Percentiles rank a stretch among this genome's conserved stretches.
Evolutionary conservation across 2,888 invertebrate species (phyloP).

Genomic region (Pyrrhosoma nymphula): DNA sequence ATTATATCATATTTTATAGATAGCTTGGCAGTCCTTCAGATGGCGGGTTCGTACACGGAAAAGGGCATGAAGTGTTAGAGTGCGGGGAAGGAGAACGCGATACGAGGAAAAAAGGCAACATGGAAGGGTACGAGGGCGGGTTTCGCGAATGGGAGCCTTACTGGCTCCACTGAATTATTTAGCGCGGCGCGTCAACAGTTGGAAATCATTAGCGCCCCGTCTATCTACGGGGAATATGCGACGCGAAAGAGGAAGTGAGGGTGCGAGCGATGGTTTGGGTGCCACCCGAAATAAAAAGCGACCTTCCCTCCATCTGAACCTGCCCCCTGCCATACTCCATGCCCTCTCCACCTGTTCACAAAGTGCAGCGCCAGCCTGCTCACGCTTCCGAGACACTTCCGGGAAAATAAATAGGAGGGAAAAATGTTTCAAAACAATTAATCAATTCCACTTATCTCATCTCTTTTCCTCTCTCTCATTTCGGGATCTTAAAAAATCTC

Average conservation of each 20-base stretch:
- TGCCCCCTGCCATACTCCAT: background rate
- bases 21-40: too few species aligned
- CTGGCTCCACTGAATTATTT: background rate
- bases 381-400: background rate
- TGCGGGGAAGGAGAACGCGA: background rate
- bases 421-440: background rate
- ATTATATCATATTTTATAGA: too few species aligned
- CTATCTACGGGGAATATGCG: background rate
- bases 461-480: background rate
- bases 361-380: too few species aligned
- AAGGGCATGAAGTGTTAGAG: background rate
- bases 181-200: background rate
- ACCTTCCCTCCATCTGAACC: too few species aligned
- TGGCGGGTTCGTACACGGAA: background rate
- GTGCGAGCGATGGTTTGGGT: background rate
- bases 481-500: background rate
- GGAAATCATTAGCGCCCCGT: background rate
- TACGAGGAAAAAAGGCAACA: background rate
- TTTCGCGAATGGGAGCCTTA: background rate
- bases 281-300: too few species aligned
- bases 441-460: background rate
- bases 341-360: too few species aligned
- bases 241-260: background rate
- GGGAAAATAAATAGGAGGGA: background rate
- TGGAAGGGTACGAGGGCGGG: background rate